Evolutionary conservation across 2,888 invertebrate genomes (phyloP), one percentile per base, ranked within the genome.

Genomic region (Microctonus brassicae): DNA sequence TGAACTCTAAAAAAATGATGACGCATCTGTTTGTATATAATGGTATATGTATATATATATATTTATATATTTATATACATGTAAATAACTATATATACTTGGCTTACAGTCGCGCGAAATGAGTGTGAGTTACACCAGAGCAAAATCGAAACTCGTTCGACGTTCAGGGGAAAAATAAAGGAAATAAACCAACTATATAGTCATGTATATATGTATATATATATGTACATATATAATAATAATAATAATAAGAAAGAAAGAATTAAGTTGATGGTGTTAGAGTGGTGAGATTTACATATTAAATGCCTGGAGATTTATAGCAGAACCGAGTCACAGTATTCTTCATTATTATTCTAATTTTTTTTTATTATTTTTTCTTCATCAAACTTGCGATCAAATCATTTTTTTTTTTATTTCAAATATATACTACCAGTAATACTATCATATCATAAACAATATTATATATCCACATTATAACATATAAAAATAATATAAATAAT

Each of bases 241-340:
- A n/a, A n/a, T 24, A 62, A 55, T 24, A 69, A 62, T 34, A 62
- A 17, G 13, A 42, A 63, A 7, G 52, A 62, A 33, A 69, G 62
- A 61, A 68, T 26, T 62, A 72, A 67, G 68, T 61, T 10, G 58
- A 24, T 58, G 72, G 72, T 67, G 73, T 68, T 72, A 78, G 80
- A 79, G 81, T 73, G 78, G 66, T 69, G 69, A 78, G 75, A 87
- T 87, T 87, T 86, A 84, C 86, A 87, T 87, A 87, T 87, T 86
- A 87, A 87, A 86, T 84, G 87, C 85, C 84, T 85, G 76, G 80
- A 85, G 87, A 87, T 87, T 86, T 87, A 87, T 86, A 86, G 86
- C 86, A 82, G 4, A 29, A 76, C 79, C 75, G 77, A 73, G 74
- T 34, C 36, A 20, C 29, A 11, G 29, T n/a, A 20, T 60, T 34